A percentile compares a stretch with the other conserved stretches of the same genome.
Evolutionary conservation across 1,140 invertebrate genomes (phyloP).

Genomic region (Danaus melanippus): DNA sequence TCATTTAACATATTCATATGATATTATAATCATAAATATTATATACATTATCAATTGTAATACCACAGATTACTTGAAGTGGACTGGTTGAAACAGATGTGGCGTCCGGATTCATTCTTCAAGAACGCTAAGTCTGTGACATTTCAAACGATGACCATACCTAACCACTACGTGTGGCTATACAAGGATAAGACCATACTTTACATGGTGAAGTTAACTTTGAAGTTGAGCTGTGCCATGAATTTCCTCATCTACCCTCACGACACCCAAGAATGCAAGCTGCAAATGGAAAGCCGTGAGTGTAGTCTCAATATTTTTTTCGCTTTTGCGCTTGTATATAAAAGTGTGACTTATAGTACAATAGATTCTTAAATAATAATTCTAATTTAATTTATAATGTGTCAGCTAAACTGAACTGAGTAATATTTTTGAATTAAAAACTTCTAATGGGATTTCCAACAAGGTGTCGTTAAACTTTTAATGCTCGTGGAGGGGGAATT

Average conservation of each 20-base stretch:
- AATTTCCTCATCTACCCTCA: slow-evolving; percentile 94
- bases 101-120: slow-evolving; percentile 91
- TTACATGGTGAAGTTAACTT: slow-evolving; percentile 90
- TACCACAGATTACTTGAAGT: slow-evolving; percentile 81
- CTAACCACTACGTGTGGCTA: slow-evolving; percentile 92
- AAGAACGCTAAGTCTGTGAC: slow-evolving; percentile 93
- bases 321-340: too few species aligned
- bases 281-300: slow-evolving; percentile 94
- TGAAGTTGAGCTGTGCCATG: slow-evolving; percentile 90
- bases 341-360: too few species aligned
- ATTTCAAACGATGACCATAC: slow-evolving; percentile 94
- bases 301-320: slow-evolving; percentile 28
- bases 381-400: too few species aligned
- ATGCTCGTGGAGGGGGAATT: too few species aligned
- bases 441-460: too few species aligned
- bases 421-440: too few species aligned
- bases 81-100: slow-evolving; percentile 92
- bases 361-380: too few species aligned
- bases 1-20: slow-evolving; percentile 1
- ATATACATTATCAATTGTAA: background rate
- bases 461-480: too few species aligned
- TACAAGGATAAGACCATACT: slow-evolving; percentile 91
- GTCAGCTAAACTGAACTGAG: too few species aligned
- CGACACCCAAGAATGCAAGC: slow-evolving; percentile 91
- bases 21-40: too few species aligned